phyloP scores from a whole-genome alignment of 92 coral and sea anemone genomes.

The Virgularia gustaviana region DNA sequence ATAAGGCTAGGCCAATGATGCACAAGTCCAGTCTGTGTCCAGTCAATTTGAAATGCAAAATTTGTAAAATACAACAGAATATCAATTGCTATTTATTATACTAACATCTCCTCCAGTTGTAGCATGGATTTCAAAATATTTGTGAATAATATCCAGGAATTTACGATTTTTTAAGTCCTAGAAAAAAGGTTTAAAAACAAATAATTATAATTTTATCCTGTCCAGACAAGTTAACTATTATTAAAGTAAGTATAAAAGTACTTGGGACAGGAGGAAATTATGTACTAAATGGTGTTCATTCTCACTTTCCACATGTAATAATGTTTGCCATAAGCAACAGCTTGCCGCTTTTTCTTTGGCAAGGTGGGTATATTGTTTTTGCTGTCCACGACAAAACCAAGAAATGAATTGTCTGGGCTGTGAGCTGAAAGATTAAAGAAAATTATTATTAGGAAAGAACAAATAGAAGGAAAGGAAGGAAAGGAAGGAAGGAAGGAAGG shows the following conservation, averaged over 20 bases:
- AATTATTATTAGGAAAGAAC: neutral
- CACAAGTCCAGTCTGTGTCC: too few relatives aligned
- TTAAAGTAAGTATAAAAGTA: neutral
- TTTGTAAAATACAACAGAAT: too few relatives aligned
- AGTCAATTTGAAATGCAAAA: too few relatives aligned
- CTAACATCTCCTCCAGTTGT: conserved; percentile 95
- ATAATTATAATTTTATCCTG: neutral
- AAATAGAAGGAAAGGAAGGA: neutral
- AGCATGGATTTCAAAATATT: conserved; percentile 80
- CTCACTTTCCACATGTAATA: conserved; percentile 87
- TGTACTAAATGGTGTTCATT: neutral
- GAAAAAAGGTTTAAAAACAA: neutral
- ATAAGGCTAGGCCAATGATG: neutral
- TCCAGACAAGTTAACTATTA: neutral
- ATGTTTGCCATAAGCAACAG: conserved; percentile 91
- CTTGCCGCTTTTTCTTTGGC: conserved; percentile 36
- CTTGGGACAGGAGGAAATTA: neutral
- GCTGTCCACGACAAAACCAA: conserved; percentile 88
- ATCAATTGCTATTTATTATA: too few relatives aligned
- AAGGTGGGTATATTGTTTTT: conserved; percentile 35
- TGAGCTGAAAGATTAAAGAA: conserved; percentile 58
- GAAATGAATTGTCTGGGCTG: conserved; percentile 96
- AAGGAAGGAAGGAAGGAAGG: neutral
- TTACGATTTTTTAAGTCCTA: conserved; percentile 63
- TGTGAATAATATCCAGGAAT: conserved; percentile 70